Percentiles rank a stretch among this genome's conserved stretches.
These are phyloP conservation scores for Melinaea menophilus DNA, from an alignment of 2,888 invertebrate species.

Conservation along the genomic window DNA sequence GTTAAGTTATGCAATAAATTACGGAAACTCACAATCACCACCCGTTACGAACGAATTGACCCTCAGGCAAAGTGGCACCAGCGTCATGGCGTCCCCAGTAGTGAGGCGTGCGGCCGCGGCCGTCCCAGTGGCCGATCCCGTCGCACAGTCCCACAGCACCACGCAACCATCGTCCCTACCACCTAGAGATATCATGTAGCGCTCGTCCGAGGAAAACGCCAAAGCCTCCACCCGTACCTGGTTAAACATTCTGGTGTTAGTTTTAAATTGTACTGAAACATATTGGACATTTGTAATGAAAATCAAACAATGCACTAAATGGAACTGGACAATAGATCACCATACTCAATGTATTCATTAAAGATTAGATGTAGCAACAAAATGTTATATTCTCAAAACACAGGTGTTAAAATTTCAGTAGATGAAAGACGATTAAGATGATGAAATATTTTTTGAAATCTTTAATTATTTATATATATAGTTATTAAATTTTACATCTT, in stretches of 20 bases:
- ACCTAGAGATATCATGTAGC: constrained; percentile 90
- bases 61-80: constrained; percentile 75
- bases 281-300: no score
- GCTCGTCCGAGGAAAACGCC: constrained; percentile 88
- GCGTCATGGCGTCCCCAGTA: constrained; percentile 82
- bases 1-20: neutral
- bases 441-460: no score
- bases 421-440: no score
- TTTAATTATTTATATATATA: no score
- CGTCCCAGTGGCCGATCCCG: constrained; percentile 80
- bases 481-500: no score
- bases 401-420: no score
- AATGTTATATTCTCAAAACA: no score
- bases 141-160: constrained; percentile 88
- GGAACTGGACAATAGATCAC: no score
- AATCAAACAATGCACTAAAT: no score
- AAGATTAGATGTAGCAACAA: no score
- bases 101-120: constrained; percentile 80
- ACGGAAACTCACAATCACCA: constrained; percentile 78
- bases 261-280: no score
- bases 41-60: constrained; percentile 84
- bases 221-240: constrained; percentile 89
- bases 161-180: constrained; percentile 94
- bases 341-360: no score
- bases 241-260: neutral